These are phyloP conservation scores for Arnoldichthys spilopterus DNA, from an alignment of 2,797 vertebrate species.

Conservation along the genomic window DNA sequence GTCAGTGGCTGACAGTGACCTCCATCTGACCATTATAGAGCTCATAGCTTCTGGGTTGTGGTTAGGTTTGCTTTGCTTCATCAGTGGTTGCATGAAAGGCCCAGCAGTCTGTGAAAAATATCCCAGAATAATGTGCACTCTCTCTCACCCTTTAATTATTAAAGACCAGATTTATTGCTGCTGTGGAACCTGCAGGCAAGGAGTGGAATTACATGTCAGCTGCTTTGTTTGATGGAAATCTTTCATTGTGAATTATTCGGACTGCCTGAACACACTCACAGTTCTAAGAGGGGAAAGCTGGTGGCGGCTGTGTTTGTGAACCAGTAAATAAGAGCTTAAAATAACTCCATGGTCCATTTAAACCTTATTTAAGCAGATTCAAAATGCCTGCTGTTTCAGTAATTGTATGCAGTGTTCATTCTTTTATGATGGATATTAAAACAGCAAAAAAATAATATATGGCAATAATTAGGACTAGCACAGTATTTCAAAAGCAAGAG, in stretches of 20 bases:
- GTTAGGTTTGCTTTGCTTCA: too few species aligned
- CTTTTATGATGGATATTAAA: neutral
- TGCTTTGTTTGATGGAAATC: conserved; percentile 38
- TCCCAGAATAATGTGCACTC: too few species aligned
- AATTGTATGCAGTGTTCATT: neutral
- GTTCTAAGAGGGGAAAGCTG: neutral
- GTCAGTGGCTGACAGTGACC: too few species aligned
- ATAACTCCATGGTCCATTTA: neutral
- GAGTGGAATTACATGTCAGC: conserved; percentile 35
- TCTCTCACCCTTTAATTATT: conserved; percentile 55
- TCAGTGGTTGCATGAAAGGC: too few species aligned
- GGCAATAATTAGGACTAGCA: neutral
- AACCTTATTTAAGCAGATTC: neutral
- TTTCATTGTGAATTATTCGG: conserved; percentile 22
- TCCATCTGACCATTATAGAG: too few species aligned
- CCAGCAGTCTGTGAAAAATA: too few species aligned
- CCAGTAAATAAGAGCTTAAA: neutral
- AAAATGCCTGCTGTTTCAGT: neutral
- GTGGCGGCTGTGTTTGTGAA: neutral
- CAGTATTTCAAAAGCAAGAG: neutral
- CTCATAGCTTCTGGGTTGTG: too few species aligned
- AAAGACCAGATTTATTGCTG: conserved; percentile 49
- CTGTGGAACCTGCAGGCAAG: conserved; percentile 8
- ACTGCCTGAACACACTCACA: neutral
- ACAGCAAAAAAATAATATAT: neutral